A percentile compares a stretch with the other conserved stretches of the same genome.
phyloP scores from a whole-genome alignment of 2,797 vertebrate genomes.

The Hafferia zeledoni region DNA sequence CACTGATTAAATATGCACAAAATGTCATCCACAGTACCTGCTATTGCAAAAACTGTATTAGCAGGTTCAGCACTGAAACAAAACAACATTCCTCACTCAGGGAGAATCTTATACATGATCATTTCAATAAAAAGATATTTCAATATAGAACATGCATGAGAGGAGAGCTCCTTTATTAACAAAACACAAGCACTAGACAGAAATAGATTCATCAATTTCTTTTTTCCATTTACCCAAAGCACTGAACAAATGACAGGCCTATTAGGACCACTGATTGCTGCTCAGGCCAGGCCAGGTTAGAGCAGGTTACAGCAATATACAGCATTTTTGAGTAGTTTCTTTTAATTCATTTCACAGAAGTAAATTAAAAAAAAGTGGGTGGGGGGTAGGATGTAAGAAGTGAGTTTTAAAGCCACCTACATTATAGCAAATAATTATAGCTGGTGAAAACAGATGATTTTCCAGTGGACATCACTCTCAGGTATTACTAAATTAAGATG shows the following conservation, averaged over 20 bases:
- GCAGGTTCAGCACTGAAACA: background rate
- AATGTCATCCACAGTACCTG: background rate
- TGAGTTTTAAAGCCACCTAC: background rate
- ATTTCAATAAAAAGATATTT: background rate
- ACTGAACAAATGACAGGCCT: background rate
- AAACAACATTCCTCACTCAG: background rate
- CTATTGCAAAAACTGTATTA: background rate
- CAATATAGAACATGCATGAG: background rate
- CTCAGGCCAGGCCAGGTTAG: background rate
- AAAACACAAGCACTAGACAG: background rate
- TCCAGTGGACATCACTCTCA: background rate
- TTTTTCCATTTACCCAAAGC: background rate
- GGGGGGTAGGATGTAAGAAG: rapidly evolving
- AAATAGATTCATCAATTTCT: background rate
- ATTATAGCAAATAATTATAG: background rate
- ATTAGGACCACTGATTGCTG: background rate
- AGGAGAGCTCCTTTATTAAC: background rate
- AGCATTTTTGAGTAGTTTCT: background rate
- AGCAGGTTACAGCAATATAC: background rate
- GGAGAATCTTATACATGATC: background rate
- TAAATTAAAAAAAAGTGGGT: background rate
- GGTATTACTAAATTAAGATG: background rate
- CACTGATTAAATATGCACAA: background rate
- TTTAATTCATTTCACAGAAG: background rate
- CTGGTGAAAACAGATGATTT: background rate